Evolutionary conservation across 2,113 vertebrate species (phyloP).

Genomic region (Psittacus erithacus): DNA sequence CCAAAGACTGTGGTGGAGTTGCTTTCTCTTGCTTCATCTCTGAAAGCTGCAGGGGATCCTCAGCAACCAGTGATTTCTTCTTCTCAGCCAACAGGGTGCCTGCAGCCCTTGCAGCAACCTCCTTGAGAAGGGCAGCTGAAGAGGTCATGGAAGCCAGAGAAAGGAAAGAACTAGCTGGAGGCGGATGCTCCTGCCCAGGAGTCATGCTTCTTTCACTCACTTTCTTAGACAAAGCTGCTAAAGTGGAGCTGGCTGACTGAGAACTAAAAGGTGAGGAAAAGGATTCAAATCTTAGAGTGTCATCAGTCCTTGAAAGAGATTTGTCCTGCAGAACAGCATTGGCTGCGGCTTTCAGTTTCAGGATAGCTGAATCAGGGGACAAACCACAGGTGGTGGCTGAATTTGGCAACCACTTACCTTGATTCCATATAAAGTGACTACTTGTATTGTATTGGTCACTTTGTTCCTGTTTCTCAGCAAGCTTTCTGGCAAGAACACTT

Average conservation of each 20-base stretch:
- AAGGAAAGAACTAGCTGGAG: conserved; percentile 91
- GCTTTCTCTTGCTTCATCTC: conserved; percentile 93
- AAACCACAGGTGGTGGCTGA: conserved; percentile 85
- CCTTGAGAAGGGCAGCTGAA: conserved; percentile 96
- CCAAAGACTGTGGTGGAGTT: conserved; percentile 87
- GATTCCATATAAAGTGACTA: conserved; percentile 91
- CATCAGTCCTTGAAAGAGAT: conserved; percentile 85
- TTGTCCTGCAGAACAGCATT: conserved; percentile 98
- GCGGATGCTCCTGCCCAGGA: conserved; percentile 85
- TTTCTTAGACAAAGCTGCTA: conserved; percentile 98
- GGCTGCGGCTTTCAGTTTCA: conserved; percentile 96
- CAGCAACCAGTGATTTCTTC: conserved; percentile 84
- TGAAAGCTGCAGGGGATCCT: conserved; percentile 87
- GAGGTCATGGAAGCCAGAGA: conserved; percentile 98
- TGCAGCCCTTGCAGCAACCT: conserved; percentile 95
- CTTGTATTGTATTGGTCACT: conserved; percentile 80
- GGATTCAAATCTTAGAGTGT: conserved; percentile 91
- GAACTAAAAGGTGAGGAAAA: conserved; percentile 96
- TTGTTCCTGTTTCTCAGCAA: conserved; percentile 88
- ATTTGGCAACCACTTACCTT: conserved; percentile 93
- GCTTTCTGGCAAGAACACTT: conserved; percentile 93
- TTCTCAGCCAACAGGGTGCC: conserved; percentile 94
- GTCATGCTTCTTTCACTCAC: conserved; percentile 93
- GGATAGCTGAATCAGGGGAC: conserved; percentile 96
- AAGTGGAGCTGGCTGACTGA: conserved; percentile 96